These are phyloP conservation scores for Drosophila tani DNA, from an alignment of 1,140 invertebrate species.

Conservation along the genomic window DNA sequence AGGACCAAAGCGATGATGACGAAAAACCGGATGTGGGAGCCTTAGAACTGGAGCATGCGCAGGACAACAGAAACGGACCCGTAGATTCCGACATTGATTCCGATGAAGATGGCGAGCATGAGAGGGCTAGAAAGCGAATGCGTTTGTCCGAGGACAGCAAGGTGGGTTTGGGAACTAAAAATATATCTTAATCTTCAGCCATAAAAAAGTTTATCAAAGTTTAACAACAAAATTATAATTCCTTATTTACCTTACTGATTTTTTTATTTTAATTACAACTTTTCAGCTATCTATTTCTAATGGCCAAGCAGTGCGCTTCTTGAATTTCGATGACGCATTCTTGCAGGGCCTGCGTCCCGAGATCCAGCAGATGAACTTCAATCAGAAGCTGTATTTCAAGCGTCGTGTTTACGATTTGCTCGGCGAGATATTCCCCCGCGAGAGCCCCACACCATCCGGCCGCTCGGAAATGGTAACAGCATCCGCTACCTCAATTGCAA, in stretches of 20 bases:
- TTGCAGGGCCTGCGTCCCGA: slow-evolving; percentile 73
- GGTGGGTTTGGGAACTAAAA: neutral
- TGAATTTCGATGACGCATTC: slow-evolving; percentile 74
- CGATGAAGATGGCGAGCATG: slow-evolving; percentile 31
- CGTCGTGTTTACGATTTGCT: slow-evolving; percentile 73
- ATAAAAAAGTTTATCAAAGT: too few species aligned
- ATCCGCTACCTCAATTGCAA: slow-evolving; percentile 4
- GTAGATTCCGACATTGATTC: neutral
- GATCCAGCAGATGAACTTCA: slow-evolving; percentile 73
- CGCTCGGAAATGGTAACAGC: neutral
- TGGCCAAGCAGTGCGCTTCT: neutral
- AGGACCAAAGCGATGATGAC: slow-evolving; percentile 40
- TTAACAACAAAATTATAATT: too few species aligned
- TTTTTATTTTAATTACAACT: neutral
- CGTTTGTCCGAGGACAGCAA: neutral
- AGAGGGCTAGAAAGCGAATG: neutral
- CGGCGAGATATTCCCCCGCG: slow-evolving; percentile 61
- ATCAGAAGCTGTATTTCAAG: slow-evolving; percentile 77
- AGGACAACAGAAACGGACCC: slow-evolving; percentile 2
- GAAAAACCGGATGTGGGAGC: slow-evolving; percentile 7
- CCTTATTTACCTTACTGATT: neutral
- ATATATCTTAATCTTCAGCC: too few species aligned
- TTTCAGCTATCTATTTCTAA: neutral
- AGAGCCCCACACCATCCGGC: neutral
- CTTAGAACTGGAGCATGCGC: slow-evolving; percentile 60